Evolutionary conservation across 2,797 vertebrate genomes (phyloP).

Genomic region (Gymnothorax reevesii): DNA sequence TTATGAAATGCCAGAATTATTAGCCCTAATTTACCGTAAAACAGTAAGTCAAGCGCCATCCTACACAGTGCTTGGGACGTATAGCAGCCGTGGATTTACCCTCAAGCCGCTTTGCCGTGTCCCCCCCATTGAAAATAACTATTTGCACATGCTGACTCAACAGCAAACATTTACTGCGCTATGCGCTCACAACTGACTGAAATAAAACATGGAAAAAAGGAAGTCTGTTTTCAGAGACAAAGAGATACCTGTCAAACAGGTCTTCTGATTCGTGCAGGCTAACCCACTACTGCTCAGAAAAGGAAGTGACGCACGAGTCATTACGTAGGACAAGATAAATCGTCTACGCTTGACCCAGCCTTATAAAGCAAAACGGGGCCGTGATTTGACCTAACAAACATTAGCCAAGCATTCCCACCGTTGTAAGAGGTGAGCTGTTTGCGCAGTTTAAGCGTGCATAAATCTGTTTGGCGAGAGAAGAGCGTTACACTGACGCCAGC

Average conservation of each 20-base stretch:
- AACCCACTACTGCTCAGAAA: not conserved
- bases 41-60: not conserved
- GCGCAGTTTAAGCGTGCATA: not conserved
- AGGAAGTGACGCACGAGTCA: not conserved
- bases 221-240: not conserved
- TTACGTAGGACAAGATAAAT: not conserved
- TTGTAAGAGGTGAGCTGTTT: not conserved
- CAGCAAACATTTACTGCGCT: not conserved
- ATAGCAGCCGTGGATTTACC: not conserved
- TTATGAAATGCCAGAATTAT: not conserved
- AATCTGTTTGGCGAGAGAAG: not conserved
- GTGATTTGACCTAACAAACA: not conserved
- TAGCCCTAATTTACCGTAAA: not conserved
- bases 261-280: not conserved
- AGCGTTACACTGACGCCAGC: not conserved
- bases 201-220: not conserved
- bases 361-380: not conserved
- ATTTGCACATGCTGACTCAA: slow-evolving; percentile 8
- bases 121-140: not conserved
- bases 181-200: not conserved
- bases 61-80: not conserved
- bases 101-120: not conserved
- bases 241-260: not conserved
- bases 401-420: not conserved
- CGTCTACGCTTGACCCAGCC: not conserved